These are phyloP conservation scores for Ptycholaimellus sp. DNA, from an alignment of 2,888 invertebrate genomes.

Conservation along the genomic window DNA sequence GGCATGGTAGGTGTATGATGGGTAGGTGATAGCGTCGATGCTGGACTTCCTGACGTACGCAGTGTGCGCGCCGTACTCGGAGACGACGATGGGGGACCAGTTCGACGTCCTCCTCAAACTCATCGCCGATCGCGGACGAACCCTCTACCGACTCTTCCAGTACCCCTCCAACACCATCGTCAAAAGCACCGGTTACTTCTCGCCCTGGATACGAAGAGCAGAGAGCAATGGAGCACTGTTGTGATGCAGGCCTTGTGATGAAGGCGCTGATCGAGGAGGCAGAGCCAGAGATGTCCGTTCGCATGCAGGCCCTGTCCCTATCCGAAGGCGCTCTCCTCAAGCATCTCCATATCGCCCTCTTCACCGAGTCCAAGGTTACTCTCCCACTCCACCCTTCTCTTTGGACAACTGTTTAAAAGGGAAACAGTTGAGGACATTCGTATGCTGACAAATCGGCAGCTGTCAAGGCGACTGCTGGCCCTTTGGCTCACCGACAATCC, in stretches of 20 bases:
- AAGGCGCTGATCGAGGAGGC: slow-evolving; percentile 93
- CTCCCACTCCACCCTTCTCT: slow-evolving; percentile 41
- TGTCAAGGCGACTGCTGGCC: slow-evolving; percentile 74
- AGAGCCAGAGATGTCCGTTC: slow-evolving; percentile 59
- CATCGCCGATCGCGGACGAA: slow-evolving; percentile 70
- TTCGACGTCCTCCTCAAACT: slow-evolving; percentile 55
- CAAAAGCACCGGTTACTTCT: slow-evolving; percentile 40
- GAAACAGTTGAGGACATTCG: slow-evolving; percentile 40
- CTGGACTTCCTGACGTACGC: slow-evolving; percentile 90
- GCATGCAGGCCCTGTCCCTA: slow-evolving; percentile 73
- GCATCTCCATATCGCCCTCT: slow-evolving; percentile 68
- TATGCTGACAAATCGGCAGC: slow-evolving; percentile 38
- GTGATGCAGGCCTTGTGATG: slow-evolving; percentile 65
- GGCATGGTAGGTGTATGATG: no score
- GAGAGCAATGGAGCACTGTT: not conserved
- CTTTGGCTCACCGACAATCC: slow-evolving; percentile 91
- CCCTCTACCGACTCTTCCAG: slow-evolving; percentile 70
- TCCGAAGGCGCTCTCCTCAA: slow-evolving; percentile 84
- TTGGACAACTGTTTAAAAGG: not conserved
- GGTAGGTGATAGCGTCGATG: slow-evolving; percentile 91
- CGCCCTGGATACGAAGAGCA: not conserved
- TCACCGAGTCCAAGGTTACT: slow-evolving; percentile 38
- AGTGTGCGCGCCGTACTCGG: slow-evolving; percentile 90
- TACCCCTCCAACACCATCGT: slow-evolving; percentile 87
- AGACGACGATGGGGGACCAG: slow-evolving; percentile 87